Conservation (phyloP, 2,888 invertebrate genomes). For the Meandrusa payeni region DNA sequence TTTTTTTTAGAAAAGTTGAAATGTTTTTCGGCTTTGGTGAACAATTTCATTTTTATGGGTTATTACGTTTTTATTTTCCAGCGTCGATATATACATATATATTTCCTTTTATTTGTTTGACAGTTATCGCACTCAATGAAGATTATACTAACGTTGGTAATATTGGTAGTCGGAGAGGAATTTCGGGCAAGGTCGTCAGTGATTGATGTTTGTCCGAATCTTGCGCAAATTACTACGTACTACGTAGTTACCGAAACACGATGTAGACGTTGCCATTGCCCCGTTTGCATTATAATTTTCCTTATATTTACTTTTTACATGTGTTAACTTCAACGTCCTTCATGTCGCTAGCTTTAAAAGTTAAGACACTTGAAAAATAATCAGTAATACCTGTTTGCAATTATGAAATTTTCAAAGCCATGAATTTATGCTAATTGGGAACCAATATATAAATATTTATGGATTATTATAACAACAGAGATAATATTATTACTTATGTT, state of each 20-base stretch:
- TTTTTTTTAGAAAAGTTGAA: no score
- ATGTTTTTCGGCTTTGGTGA: no score
- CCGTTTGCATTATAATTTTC: constrained; percentile 56
- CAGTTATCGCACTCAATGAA: constrained; percentile 22
- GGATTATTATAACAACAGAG: no score
- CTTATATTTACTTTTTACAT: constrained; percentile 56
- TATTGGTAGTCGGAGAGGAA: constrained; percentile 46
- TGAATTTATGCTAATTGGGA: constrained; percentile 12
- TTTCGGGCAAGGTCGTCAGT: constrained; percentile 70
- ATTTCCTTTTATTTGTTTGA: no score
- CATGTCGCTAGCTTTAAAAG: constrained; percentile 31
- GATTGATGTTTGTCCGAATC: constrained; percentile 57
- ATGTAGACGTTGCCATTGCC: constrained; percentile 34
- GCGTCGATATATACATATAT: no score
- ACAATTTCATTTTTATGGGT: no score
- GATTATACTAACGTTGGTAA: constrained; percentile 28
- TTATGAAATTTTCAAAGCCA: constrained; percentile 25
- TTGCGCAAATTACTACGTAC: constrained; percentile 54
- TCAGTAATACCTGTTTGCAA: constrained; percentile 24
- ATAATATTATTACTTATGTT: no score
- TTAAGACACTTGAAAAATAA: constrained; percentile 26
- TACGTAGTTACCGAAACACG: constrained; percentile 12
- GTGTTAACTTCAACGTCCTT: constrained; percentile 56
- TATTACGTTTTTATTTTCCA: no score
- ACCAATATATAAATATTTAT: no score